Evolutionary conservation across 2,888 invertebrate species (phyloP).

Genomic region (Mamestra brassicae): DNA sequence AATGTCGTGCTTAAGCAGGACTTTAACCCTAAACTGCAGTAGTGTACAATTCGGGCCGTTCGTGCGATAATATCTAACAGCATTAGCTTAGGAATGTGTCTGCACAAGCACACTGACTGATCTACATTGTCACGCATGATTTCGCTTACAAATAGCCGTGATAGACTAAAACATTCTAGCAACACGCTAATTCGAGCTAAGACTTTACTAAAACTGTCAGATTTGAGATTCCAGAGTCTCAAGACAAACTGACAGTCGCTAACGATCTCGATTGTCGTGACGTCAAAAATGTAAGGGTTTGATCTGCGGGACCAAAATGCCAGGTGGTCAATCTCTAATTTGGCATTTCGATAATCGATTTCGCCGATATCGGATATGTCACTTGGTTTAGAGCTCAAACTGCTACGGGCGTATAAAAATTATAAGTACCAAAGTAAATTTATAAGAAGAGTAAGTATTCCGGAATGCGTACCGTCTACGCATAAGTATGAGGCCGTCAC

Average conservation of each 20-base stretch:
- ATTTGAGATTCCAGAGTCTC: no score
- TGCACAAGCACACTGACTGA: conserved; percentile 19
- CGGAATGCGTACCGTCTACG: conserved; percentile 64
- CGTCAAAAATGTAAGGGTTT: no score
- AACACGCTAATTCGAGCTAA: not conserved
- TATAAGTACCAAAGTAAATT: conserved; percentile 29
- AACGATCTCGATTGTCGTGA: no score
- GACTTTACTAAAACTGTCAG: conserved; percentile 25
- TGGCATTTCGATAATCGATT: no score
- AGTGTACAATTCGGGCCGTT: conserved; percentile 21
- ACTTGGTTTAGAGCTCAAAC: not conserved
- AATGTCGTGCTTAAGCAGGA: not conserved
- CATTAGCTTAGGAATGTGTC: conserved; percentile 48
- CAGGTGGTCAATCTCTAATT: no score
- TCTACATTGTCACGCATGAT: conserved; percentile 37
- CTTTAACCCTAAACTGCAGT: conserved; percentile 21
- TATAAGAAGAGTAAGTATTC: conserved; percentile 52
- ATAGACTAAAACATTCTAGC: conserved; percentile 38
- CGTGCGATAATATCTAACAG: conserved; percentile 43
- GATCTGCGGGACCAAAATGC: no score
- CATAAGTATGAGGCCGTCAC: conserved; percentile 64
- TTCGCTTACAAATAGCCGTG: conserved; percentile 44
- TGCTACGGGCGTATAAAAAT: conserved; percentile 48
- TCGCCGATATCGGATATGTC: no score
- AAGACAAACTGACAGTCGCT: no score